phyloP scores from a whole-genome alignment of 2,888 invertebrate genomes.

The Bruchidius siliquastri region DNA sequence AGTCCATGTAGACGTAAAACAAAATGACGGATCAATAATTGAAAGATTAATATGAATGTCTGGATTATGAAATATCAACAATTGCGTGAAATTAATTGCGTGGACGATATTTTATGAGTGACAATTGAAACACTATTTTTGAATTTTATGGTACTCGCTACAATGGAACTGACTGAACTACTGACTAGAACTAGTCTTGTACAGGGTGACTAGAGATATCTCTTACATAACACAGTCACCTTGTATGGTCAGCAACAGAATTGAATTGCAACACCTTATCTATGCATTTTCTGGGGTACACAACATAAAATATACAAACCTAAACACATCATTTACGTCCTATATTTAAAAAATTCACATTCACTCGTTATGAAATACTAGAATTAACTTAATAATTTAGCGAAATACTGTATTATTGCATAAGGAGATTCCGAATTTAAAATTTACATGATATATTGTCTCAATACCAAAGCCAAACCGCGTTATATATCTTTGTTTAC shows the following conservation, averaged over 20 bases:
- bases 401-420: constrained; percentile 44
- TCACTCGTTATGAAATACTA: constrained; percentile 33
- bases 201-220: neutral
- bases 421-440: constrained; percentile 33
- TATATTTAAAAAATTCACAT: constrained; percentile 32
- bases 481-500: neutral
- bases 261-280: neutral
- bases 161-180: neutral
- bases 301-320: neutral
- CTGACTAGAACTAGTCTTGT: neutral
- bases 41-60: neutral
- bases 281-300: neutral
- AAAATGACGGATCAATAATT: neutral
- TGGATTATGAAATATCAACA: neutral
- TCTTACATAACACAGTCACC: neutral
- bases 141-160: neutral
- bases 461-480: constrained; percentile 5
- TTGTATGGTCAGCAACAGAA: neutral
- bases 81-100: neutral
- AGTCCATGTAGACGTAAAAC: neutral
- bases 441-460: constrained; percentile 10
- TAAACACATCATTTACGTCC: neutral
- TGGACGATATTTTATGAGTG: too few species aligned
- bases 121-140: too few species aligned
- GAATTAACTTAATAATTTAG: constrained; percentile 34